A percentile compares a stretch with the other conserved stretches of the same genome.
These are phyloP conservation scores for Gymnodraco acuticeps DNA, from an alignment of 2,797 vertebrate species.

Conservation along the genomic window DNA sequence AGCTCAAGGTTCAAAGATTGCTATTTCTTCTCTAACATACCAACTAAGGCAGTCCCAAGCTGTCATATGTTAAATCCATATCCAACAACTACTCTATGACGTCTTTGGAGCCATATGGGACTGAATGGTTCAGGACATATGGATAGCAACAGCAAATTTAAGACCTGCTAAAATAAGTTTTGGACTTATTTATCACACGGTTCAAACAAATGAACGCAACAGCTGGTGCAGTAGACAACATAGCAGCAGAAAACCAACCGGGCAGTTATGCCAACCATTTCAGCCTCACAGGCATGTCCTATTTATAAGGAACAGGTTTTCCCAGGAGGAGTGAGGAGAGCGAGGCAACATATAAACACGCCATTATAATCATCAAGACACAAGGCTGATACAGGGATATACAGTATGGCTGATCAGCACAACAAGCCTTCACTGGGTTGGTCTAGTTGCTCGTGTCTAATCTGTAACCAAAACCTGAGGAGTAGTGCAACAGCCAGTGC, in stretches of 20 bases:
- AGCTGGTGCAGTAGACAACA: slow-evolving; percentile 54
- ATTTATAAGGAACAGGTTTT: slow-evolving; percentile 64
- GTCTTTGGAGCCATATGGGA: slow-evolving; percentile 41
- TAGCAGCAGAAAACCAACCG: slow-evolving; percentile 44
- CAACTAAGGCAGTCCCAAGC: slow-evolving; percentile 4
- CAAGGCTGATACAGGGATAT: neutral
- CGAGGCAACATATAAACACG: slow-evolving; percentile 32
- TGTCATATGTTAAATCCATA: slow-evolving; percentile 31
- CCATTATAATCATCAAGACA: slow-evolving; percentile 20
- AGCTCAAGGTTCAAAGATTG: slow-evolving; percentile 9
- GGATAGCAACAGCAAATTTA: slow-evolving; percentile 45
- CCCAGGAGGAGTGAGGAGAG: slow-evolving; percentile 31
- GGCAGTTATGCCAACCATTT: slow-evolving; percentile 59
- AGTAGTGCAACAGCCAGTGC: neutral
- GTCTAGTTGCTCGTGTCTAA: slow-evolving; percentile 5
- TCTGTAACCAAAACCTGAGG: slow-evolving; percentile 4
- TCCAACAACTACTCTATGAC: slow-evolving; percentile 18
- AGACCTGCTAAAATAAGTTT: slow-evolving; percentile 62
- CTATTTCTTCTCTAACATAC: slow-evolving; percentile 20
- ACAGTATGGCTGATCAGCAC: slow-evolving; percentile 12
- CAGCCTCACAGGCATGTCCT: slow-evolving; percentile 49
- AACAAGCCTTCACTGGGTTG: neutral
- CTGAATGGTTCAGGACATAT: slow-evolving; percentile 25
- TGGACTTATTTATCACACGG: slow-evolving; percentile 52
- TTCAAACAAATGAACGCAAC: slow-evolving; percentile 57